Base-by-base conservation (phyloP, 2,888 invertebrate genomes). In the Apotomis betuletana region DNA sequence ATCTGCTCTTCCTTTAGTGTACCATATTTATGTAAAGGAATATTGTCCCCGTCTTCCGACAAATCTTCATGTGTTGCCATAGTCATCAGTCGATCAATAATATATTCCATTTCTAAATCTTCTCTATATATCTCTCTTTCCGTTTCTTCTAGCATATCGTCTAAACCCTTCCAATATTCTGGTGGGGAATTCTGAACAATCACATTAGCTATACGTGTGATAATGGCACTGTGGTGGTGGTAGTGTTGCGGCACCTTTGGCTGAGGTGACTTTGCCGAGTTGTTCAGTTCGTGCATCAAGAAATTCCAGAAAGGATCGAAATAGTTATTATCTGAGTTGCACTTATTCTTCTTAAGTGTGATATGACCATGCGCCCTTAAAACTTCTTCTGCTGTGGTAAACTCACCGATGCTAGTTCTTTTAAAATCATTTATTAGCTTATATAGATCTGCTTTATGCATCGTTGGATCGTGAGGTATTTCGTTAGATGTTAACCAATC, bases 21-120 rank as follows among this genome's bases (percentile, higher is more conserved):
- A 46, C 15, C 55, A n/a, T 70, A 61, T n/a, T 49, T 15, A 38
- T 70, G 60, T 5, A 61, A 55, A 12, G 15, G 13, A 10, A 13
- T 13, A n/a, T 44, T 46, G 4, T 57, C 60, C 9, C 36, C 13
- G 5, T 69, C 63, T 10, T 58, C 49, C 51, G 70, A 27, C 6
- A 71, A 58, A 3, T 51, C 51, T 12, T 49, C 41, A 12, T 58
- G 6, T 52, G 49, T 62, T 0, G 54, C 46, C 57, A 51, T 61
- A 4, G 62, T 46, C 49, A 75, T 13, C 10, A 75, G 36, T 44
- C 51, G 67, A 52, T 75, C 75, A 1, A 74, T 62, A 5, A 74
- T 6, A 27, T 68, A 36, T 51, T 75, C 75, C 38, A 74, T 64
- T 61, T 69, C 10, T 0, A 12, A 8, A 55, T 74, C 75, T 51